Evolutionary conservation across 2,797 vertebrate genomes (phyloP).

Genomic region (Remorina albescens): DNA sequence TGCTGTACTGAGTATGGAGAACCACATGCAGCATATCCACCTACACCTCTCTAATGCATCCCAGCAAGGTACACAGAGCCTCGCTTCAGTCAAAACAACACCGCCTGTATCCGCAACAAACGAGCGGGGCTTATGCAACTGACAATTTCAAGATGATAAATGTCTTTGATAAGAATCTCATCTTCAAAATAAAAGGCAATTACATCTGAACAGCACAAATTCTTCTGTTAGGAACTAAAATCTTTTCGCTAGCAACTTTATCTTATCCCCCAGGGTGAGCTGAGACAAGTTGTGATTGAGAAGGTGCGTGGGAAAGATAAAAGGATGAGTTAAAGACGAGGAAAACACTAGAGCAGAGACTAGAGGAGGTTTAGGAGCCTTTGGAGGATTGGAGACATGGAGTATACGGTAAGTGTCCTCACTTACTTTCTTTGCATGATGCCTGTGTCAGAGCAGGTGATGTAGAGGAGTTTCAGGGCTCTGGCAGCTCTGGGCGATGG

Average conservation of each 20-base stretch:
- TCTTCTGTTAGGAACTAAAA: slow-evolving; percentile 51
- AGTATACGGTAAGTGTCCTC: slow-evolving; percentile 15
- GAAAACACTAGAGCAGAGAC: slow-evolving; percentile 69
- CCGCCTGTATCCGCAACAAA: slow-evolving; percentile 38
- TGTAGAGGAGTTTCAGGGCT: slow-evolving; percentile 92
- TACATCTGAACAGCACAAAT: slow-evolving; percentile 41
- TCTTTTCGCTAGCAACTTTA: slow-evolving; percentile 42
- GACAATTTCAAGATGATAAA: slow-evolving; percentile 46
- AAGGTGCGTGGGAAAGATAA: slow-evolving; percentile 57
- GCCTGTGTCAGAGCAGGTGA: slow-evolving; percentile 81
- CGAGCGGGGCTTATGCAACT: slow-evolving; percentile 23
- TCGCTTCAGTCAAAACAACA: slow-evolving; percentile 57
- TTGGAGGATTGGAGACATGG: background rate
- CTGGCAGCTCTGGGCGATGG: slow-evolving; percentile 74
- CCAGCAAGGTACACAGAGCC: slow-evolving; percentile 47
- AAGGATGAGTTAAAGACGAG: slow-evolving; percentile 60
- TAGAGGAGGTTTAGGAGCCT: background rate
- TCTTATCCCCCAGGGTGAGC: slow-evolving; percentile 44
- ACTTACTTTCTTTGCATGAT: slow-evolving; percentile 90
- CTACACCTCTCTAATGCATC: slow-evolving; percentile 63
- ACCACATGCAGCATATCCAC: slow-evolving; percentile 65
- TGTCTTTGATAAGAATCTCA: slow-evolving; percentile 53
- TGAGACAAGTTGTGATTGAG: slow-evolving; percentile 60
- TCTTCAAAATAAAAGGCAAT: slow-evolving; percentile 59
- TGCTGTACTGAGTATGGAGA: slow-evolving; percentile 56